Base-by-base conservation (phyloP, 2,113 vertebrate genomes). In the Drymodes brunneopygia region DNA sequence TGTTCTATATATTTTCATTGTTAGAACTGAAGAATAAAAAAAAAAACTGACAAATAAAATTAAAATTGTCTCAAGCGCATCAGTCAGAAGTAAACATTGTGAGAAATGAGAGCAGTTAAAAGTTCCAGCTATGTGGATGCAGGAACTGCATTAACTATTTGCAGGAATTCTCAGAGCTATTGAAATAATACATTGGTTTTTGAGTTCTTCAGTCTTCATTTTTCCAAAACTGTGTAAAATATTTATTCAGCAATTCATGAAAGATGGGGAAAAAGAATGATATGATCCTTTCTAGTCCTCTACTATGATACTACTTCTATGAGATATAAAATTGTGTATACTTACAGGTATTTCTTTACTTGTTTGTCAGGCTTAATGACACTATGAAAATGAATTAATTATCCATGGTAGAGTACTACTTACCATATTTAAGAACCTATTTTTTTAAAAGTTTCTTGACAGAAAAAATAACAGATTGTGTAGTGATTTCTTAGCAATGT, bases 141-240 rank as follows among this genome's bases (percentile, higher is more conserved):
- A 93, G 86, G 61, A 97, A 93, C 90, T 95, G 79, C 57, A 58
- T 95, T 96, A 96, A 96, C 97, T 95, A 58, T 95, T 97, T 97
- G 83, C 94, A 97, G 92, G 40, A 97, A 54, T 95, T 90, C 77
- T 93, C 58, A 69, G 82, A 90, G 57, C 44, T 89, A 13, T 92
- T 94, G 92, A 83, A 96, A 82, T 79, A 92, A 64, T 85, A 67
- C 20, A 33, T 22, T 91, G 50, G 20, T 69, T 92, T 97, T 77
- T 94, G 57, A 89, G 86, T 94, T 73, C 50, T 66, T 95, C 58
- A 77, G 82, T 54, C 53, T 88, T 81, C 9, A 4, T 90, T 90
- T 95, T 92, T 70, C 84, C 51, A 92, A 79, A 92, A 88, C 53
- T 3, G 0, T 75, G 40, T 79, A 64, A 96, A 94, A 67, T 85